Conservation (phyloP, 1,140 invertebrate species). For the Brachystomella parvula region DNA sequence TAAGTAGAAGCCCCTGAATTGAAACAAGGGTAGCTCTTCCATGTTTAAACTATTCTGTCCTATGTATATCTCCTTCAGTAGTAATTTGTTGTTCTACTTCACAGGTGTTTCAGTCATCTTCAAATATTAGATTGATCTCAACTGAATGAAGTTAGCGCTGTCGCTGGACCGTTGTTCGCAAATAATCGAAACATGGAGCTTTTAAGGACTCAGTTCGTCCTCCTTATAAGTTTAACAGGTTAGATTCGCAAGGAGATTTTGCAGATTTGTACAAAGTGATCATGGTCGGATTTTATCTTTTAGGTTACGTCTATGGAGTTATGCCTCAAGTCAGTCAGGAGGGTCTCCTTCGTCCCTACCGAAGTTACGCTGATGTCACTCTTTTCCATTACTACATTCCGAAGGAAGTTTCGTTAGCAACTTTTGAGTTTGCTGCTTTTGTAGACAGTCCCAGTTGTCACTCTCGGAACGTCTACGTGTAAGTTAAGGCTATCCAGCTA, state of each 20-base stretch:
- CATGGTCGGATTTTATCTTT: background rate
- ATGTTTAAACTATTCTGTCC: too few species aligned
- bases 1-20: too few species aligned
- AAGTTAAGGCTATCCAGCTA: slow-evolving; percentile 31
- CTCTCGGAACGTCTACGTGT: slow-evolving; percentile 47
- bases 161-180: background rate
- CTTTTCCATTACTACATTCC: slow-evolving; percentile 51
- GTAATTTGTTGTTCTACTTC: too few species aligned
- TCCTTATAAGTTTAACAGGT: too few species aligned
- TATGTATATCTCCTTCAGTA: too few species aligned
- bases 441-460: slow-evolving; percentile 47
- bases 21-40: too few species aligned
- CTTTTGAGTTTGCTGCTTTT: slow-evolving; percentile 52
- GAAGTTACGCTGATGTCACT: slow-evolving; percentile 48
- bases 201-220: too few species aligned
- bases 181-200: too few species aligned
- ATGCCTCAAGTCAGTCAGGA: slow-evolving; percentile 49
- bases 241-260: too few species aligned
- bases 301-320: slow-evolving; percentile 8
- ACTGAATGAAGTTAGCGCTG: background rate
- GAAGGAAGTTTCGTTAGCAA: slow-evolving; percentile 47
- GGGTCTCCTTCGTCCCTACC: slow-evolving; percentile 44
- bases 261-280: background rate
- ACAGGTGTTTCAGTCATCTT: background rate
- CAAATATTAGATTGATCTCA: too few species aligned